Evolutionary conservation across 2,113 vertebrate species (phyloP).

Genomic region (Trochalopteron elliotii): DNA sequence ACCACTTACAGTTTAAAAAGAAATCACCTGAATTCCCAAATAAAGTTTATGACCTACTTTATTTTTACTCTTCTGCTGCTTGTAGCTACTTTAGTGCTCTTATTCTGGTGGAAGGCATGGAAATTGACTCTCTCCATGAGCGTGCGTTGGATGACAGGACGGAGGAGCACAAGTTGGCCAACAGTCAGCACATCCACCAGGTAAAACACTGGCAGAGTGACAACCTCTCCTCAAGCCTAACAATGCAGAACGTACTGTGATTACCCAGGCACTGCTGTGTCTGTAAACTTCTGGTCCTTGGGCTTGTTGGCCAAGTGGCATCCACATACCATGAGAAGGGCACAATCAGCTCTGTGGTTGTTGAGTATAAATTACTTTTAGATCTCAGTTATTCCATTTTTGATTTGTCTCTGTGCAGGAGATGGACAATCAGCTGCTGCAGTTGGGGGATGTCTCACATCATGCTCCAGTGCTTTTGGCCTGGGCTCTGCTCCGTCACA

Average conservation of each 20-base stretch:
- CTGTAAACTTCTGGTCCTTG: background rate
- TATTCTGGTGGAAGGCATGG: constrained; percentile 96
- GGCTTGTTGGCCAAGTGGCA: background rate
- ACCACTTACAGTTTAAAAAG: background rate
- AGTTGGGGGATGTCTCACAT: constrained; percentile 89
- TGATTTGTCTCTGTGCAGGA: constrained; percentile 74
- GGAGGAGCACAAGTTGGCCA: constrained; percentile 89
- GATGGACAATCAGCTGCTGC: constrained; percentile 89
- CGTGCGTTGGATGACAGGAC: constrained; percentile 89
- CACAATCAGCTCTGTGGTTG: background rate
- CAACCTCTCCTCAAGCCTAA: background rate
- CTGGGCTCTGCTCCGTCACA: constrained; percentile 94
- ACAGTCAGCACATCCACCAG: constrained; percentile 80
- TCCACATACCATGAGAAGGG: background rate
- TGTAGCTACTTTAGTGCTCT: constrained; percentile 92
- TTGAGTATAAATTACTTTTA: background rate
- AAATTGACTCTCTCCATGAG: constrained; percentile 94
- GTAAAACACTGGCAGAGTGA: constrained; percentile 59
- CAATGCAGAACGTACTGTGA: background rate
- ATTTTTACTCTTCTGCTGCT: background rate
- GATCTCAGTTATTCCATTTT: background rate
- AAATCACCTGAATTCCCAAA: background rate
- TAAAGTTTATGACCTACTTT: background rate
- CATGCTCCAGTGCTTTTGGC: constrained; percentile 90
- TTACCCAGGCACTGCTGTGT: background rate